phyloP scores from a whole-genome alignment of 2,113 vertebrate genomes.

The Sylvia atricapilla region DNA sequence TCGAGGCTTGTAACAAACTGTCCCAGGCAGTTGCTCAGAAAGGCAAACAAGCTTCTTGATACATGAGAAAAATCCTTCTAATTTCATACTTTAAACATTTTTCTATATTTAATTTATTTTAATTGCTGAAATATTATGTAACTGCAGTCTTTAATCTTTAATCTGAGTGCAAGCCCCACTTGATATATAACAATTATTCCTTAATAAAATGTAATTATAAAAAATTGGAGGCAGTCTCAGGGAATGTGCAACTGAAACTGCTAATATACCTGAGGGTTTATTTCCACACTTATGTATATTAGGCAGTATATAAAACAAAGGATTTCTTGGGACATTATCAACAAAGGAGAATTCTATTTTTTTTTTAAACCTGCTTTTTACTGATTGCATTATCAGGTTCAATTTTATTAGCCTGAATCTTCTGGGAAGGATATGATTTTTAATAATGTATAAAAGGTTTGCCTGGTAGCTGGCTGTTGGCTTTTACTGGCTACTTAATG shows the following conservation, averaged over 20 bases:
- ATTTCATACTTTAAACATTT: neutral
- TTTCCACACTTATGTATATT: neutral
- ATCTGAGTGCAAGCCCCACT: neutral
- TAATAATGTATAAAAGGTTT: conserved; percentile 63
- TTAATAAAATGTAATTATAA: conserved; percentile 26
- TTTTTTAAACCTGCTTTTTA: conserved; percentile 18
- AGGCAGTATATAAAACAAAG: neutral
- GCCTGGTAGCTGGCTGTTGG: conserved; percentile 47
- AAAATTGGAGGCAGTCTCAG: neutral
- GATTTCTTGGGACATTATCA: conserved; percentile 35
- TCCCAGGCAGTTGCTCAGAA: neutral
- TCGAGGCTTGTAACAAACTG: neutral
- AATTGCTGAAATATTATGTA: neutral
- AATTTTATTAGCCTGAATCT: conserved; percentile 60
- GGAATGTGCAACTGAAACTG: conserved; percentile 4
- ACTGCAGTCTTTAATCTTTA: neutral
- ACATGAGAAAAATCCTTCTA: neutral
- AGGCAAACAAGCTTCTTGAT: neutral
- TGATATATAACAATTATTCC: neutral
- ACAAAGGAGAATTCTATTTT: neutral
- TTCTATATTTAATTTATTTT: neutral
- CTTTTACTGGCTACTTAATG: conserved; percentile 61
- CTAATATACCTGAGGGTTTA: neutral
- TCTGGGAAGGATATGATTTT: conserved; percentile 61
- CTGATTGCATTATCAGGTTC: conserved; percentile 52